Base-by-base conservation (phyloP, 2,888 invertebrate genomes). In the Meiosimyza platycephala region DNA sequence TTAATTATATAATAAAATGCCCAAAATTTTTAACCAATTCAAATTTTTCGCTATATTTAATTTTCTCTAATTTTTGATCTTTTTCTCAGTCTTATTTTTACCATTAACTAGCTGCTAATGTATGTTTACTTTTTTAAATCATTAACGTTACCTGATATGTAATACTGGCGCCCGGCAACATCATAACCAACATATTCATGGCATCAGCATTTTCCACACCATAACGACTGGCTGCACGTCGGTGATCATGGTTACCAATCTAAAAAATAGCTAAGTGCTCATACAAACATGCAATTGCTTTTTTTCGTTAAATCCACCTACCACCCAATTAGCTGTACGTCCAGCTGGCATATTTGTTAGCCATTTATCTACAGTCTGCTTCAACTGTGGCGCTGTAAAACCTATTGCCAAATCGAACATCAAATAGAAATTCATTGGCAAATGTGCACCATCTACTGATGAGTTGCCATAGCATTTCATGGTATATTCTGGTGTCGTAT, bases 121-220 rank as follows among this genome's bases (percentile, higher is more conserved):
- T 22, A 22, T 22, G 2, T 22, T 3, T 2, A 1, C 3, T 28
- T 28, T 28, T 28, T 28, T 3, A 18, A 11, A n/a, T 72, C 22
- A 48, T 11, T 64, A 48, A 60, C 70, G 74, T 76, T 66, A 66
- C 91, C 80, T 91, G 90, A 84, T 91, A 92, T 12, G 90, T 88
- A 47, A 91, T 87, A 15, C 90, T 87, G 0, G 90, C 89, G 6
- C 92, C 92, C 0, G 91, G 91, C 47, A 93, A 84, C 15, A 91
- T 83, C 80, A 90, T 85, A 40, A 90, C 85, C 62, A 93, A 78
- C 89, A 96, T 94, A 81, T 94, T 94, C 81, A 95, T 90, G n/a
- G 92, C 92, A 83, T 95, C 94, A 0, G 91, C 90, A 77, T 92
- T 88, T 63, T 90, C 89, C 0, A 83, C 83, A 1, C 92, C 91